Conservation (phyloP, 2,888 invertebrate species). For the Zhengitettix transpicula region DNA sequence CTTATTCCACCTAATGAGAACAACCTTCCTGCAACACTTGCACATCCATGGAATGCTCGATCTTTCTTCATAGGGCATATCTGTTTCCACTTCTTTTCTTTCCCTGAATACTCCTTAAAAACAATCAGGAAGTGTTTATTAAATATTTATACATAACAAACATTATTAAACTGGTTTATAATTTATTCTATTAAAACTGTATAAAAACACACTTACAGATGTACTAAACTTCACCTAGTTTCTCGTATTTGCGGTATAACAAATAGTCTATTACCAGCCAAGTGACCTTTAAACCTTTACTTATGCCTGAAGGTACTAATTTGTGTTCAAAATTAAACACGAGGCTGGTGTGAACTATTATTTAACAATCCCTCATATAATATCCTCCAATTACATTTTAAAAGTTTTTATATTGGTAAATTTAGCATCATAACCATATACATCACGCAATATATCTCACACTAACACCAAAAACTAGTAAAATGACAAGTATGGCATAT, state of each 20-base stretch:
- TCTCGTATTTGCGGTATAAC: too few relatives aligned
- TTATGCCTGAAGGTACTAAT: too few relatives aligned
- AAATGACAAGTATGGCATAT: neutral
- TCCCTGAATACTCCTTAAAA: conserved; percentile 18
- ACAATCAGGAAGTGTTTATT: neutral
- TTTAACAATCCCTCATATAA: too few relatives aligned
- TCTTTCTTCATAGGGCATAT: conserved; percentile 17
- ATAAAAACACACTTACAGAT: neutral
- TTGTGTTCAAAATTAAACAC: too few relatives aligned
- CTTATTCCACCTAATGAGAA: conserved; percentile 20
- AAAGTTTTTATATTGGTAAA: too few relatives aligned
- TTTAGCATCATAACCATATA: too few relatives aligned
- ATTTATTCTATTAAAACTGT: neutral
- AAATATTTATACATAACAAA: neutral
- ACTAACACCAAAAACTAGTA: neutral
- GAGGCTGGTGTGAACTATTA: too few relatives aligned
- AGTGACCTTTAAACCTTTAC: too few relatives aligned
- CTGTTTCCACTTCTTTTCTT: conserved; percentile 17
- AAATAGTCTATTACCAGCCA: too few relatives aligned
- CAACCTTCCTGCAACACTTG: conserved; percentile 18
- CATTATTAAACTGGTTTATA: neutral
- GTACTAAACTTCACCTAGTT: too few relatives aligned
- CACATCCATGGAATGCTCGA: conserved; percentile 19
- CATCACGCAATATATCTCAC: too few relatives aligned
- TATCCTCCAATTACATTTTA: too few relatives aligned